Percentiles rank a stretch among this genome's conserved stretches.
Evolutionary conservation across 2,113 vertebrate genomes (phyloP).

Genomic region (Sigmodon hispidus): DNA sequence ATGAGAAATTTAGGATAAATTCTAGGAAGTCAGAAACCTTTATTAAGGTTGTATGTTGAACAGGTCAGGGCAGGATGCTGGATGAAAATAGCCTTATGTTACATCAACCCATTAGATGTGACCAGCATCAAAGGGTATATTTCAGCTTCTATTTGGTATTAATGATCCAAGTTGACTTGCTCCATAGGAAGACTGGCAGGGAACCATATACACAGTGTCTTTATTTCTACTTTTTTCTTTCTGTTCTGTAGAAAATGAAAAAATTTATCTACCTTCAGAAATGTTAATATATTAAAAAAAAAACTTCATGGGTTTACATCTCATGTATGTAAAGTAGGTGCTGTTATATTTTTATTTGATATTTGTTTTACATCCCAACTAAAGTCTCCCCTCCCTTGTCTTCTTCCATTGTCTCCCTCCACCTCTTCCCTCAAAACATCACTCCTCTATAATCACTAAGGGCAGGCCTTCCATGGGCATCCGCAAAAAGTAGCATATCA

Average conservation of each 20-base stretch:
- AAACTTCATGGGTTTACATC: neutral
- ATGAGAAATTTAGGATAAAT: constrained; percentile 7
- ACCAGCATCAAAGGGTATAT: neutral
- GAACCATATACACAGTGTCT: neutral
- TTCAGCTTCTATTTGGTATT: neutral
- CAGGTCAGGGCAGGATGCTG: neutral
- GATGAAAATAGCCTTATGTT: neutral
- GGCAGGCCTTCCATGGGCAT: neutral
- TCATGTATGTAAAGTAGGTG: neutral
- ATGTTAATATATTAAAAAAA: constrained; percentile 29
- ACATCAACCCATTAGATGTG: neutral
- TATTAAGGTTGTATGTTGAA: neutral
- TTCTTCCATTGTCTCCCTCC: too few relatives aligned
- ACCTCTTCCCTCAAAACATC: too few relatives aligned
- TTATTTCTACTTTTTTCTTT: neutral
- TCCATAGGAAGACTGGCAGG: neutral
- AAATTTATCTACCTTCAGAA: neutral
- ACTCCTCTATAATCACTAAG: neutral
- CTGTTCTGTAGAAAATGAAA: constrained; percentile 38
- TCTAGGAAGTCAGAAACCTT: neutral
- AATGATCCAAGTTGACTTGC: neutral
- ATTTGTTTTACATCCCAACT: too few relatives aligned
- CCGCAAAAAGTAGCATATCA: neutral
- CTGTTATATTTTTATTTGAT: neutral
- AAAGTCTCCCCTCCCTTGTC: too few relatives aligned